phyloP scores from a whole-genome alignment of 2,113 vertebrate genomes.

The Salvelinus sp. region DNA sequence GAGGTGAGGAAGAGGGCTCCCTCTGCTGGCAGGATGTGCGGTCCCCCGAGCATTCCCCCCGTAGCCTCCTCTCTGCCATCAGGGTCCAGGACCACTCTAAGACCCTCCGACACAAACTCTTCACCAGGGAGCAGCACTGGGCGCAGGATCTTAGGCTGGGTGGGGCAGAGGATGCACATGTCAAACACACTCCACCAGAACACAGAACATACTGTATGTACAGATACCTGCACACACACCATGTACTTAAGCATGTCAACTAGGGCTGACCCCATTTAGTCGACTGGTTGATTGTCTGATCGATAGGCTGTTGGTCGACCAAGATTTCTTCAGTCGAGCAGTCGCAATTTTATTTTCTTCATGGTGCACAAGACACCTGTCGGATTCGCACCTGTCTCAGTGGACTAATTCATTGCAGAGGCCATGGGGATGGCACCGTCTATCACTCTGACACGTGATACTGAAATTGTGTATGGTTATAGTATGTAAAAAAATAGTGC shows the following conservation, averaged over 20 bases:
- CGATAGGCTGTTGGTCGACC: background rate
- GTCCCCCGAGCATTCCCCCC: constrained; percentile 90
- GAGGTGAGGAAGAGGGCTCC: constrained; percentile 96
- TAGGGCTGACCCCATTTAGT: too few species aligned
- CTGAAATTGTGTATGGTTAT: too few species aligned
- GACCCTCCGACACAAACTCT: constrained; percentile 90
- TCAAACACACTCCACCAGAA: too few species aligned
- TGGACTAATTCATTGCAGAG: too few species aligned
- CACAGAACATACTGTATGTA: background rate
- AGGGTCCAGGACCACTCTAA: constrained; percentile 91
- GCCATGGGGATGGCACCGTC: too few species aligned
- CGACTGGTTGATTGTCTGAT: too few species aligned
- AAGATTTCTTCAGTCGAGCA: too few species aligned
- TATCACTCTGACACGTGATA: too few species aligned
- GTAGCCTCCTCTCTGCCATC: constrained; percentile 94
- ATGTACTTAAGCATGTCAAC: background rate
- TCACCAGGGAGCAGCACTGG: constrained; percentile 93
- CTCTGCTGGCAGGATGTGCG: constrained; percentile 96
- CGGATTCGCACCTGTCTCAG: too few species aligned
- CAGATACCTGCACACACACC: constrained; percentile 2
- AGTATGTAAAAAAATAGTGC: too few species aligned
- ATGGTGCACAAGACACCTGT: too few species aligned
- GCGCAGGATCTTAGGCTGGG: constrained; percentile 93
- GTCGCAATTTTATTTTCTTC: too few species aligned
- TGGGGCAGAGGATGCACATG: background rate